A percentile compares a stretch with the other conserved stretches of the same genome.
Conservation (phyloP, 2,797 vertebrate species). For the Taeniopygia guttata region DNA sequence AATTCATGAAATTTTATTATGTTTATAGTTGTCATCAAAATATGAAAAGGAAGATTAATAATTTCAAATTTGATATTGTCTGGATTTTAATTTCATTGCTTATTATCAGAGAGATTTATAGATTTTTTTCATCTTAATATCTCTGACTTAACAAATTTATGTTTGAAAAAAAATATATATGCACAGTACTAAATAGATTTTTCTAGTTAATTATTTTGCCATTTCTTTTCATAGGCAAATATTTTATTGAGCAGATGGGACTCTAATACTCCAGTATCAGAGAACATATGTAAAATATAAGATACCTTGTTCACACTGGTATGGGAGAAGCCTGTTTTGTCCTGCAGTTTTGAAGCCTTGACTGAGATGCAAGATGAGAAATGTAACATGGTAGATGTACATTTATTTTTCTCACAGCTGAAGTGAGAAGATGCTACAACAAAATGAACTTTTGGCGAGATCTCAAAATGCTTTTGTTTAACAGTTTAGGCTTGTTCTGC, state of each 20-base stretch:
- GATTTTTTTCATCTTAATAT: constrained; percentile 36
- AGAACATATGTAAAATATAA: neutral
- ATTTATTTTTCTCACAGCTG: neutral
- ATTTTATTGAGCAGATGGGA: neutral
- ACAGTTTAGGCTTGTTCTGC: neutral
- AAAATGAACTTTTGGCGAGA: neutral
- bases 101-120: constrained; percentile 59
- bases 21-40: constrained; percentile 53
- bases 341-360: neutral
- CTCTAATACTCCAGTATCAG: neutral
- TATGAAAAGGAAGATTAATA: constrained; percentile 50
- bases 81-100: constrained; percentile 68
- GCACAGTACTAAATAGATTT: constrained; percentile 60
- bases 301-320: neutral
- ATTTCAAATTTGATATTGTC: constrained; percentile 68
- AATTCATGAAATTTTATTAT: constrained; percentile 67
- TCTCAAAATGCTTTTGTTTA: neutral
- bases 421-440: neutral
- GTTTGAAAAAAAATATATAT: constrained; percentile 55
- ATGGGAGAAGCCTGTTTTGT: neutral
- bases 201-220: constrained; percentile 50
- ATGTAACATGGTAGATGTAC: neutral
- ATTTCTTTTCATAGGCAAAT: neutral
- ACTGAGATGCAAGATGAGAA: neutral
- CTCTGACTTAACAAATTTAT: constrained; percentile 61